Percentiles rank a stretch among this genome's conserved stretches.
These are phyloP conservation scores for Pteronotus mesoamericanus DNA, from an alignment of 2,797 vertebrate species.

Conservation along the genomic window DNA sequence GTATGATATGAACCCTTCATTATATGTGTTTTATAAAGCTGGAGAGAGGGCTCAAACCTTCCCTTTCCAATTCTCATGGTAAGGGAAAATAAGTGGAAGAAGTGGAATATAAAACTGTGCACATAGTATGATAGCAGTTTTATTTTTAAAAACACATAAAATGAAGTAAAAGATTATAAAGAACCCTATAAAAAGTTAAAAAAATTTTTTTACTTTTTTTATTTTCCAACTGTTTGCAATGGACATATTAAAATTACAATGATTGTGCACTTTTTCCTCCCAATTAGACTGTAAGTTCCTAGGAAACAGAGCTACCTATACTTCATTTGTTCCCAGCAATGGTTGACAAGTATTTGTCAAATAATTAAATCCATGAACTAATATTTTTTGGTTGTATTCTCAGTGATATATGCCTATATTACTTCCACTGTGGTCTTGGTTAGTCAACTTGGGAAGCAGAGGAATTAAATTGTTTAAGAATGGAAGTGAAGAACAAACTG, in stretches of 20 bases:
- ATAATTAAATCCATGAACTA: background rate
- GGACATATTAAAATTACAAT: background rate
- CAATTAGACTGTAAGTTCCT: background rate
- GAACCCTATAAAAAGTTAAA: background rate
- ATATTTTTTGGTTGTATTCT: constrained; percentile 35
- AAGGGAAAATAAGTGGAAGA: background rate
- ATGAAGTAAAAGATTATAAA: background rate
- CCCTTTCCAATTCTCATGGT: background rate
- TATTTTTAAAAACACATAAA: constrained; percentile 7
- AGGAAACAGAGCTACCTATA: background rate
- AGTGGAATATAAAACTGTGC: background rate
- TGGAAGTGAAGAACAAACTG: too few relatives aligned
- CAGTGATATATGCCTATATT: background rate
- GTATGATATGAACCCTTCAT: background rate
- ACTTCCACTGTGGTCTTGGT: background rate
- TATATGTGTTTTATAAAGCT: background rate
- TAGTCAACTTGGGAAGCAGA: background rate
- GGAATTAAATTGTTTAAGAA: background rate
- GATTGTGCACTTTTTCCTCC: background rate
- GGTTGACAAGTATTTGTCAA: background rate
- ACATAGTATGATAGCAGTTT: background rate
- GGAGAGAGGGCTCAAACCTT: background rate
- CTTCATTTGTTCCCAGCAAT: background rate
- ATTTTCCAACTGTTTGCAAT: background rate
- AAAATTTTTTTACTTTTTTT: background rate